These are phyloP conservation scores for Anthopleura sola DNA, from an alignment of 64 coral and sea anemone genomes.

Conservation along the genomic window DNA sequence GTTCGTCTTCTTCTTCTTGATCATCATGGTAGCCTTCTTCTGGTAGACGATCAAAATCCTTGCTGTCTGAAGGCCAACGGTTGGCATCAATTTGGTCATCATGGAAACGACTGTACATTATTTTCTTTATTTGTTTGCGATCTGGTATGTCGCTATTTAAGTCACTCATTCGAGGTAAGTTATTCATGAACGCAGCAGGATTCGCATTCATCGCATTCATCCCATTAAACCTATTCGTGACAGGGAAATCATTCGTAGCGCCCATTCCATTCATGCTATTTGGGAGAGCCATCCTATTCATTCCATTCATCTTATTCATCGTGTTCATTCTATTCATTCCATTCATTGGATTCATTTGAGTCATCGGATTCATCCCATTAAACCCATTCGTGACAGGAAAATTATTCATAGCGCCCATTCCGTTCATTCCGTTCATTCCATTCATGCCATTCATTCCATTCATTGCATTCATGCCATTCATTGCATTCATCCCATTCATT, in stretches of 20 bases:
- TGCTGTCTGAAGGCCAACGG: not conserved
- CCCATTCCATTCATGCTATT: not conserved
- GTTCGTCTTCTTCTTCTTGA: not conserved
- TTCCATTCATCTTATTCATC: not conserved
- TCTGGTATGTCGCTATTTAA: not conserved
- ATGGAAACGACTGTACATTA: not conserved
- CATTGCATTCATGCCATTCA: constrained; percentile 23
- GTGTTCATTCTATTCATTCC: not conserved
- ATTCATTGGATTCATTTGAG: not conserved
- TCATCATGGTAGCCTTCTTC: not conserved
- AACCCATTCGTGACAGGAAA: not conserved
- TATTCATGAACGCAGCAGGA: not conserved
- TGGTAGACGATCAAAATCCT: not conserved
- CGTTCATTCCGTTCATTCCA: not conserved
- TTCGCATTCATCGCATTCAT: not conserved
- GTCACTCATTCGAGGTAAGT: not conserved
- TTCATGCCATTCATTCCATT: constrained; percentile 19
- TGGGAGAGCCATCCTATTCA: not conserved
- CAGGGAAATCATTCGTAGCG: not conserved
- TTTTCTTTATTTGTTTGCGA: not conserved
- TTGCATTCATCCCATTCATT: not conserved
- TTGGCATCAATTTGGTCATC: not conserved
- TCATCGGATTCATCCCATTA: not conserved
- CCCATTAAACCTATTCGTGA: not conserved
- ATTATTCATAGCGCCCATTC: not conserved